Evolutionary conservation across 2,888 invertebrate species (phyloP), one percentile per base, ranked within the genome.

Genomic region (Myopa tessellatipennis): DNA sequence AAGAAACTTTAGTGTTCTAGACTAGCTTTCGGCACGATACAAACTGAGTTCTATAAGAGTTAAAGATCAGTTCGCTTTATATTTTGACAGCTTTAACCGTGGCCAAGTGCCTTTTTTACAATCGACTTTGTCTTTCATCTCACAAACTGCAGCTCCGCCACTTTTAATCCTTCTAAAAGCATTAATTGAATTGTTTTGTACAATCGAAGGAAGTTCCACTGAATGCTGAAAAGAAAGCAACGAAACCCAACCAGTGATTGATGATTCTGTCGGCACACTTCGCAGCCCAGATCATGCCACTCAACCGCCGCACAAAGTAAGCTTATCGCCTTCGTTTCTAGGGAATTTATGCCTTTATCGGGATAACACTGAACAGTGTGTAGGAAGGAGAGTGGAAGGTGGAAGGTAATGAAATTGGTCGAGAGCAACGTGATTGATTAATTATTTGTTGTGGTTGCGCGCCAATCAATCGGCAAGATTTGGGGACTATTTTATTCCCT

Each of bases 161-260:
- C 36, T 18, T 67, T 52, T 60, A 69, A 69, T 60, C 75, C 69
- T 75, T 74, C 68, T 45, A 69, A 75, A 58, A 40, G 18, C 61
- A 69, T 69, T 75, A 75, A 75, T 75, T 75, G 69, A 75, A 69
- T 75, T 75, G 75, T 75, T 75, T 75, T 75, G 75, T 75, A 10
- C 74, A 14, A 14, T 16, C 65, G 36, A 38, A 14, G 3, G 34
- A 55, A 7, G 4, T 4, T 63, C 26, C 34, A 12, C 36, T 26
- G 63, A 34, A 63, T 14, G 63, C 10, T 26, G 63, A 7, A n/a
- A 6, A 60, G 10, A 26, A 36, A 63, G 18, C 12, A 38, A 65
- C 38, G 26, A 61, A 65, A 16, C 38, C 14, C 14, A 65, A 10
- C 55, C 55, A 55, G 52, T 75, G 75, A 75, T 75, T 75, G 75